A percentile compares a stretch with the other conserved stretches of the same genome.
phyloP scores from a whole-genome alignment of 1,140 invertebrate species.

The Xylocopa sonorina region DNA sequence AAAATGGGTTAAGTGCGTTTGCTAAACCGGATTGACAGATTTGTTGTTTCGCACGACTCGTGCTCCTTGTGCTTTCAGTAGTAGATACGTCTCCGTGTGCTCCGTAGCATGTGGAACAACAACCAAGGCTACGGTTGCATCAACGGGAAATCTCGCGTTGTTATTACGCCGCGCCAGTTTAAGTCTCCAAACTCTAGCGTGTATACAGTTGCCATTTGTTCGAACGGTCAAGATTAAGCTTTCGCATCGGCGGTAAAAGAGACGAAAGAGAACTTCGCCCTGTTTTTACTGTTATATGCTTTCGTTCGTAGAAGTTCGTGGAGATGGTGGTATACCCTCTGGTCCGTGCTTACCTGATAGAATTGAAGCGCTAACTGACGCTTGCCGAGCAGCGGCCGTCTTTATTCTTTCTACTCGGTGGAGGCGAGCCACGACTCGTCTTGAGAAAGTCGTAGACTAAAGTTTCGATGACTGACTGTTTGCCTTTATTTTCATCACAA shows the following conservation, averaged over 20 bases:
- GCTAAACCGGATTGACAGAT: constrained; percentile 26
- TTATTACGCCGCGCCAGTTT: constrained; percentile 10
- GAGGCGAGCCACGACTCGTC: constrained; percentile 4
- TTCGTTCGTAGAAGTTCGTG: background rate
- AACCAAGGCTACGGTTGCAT: no score
- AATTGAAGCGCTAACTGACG: background rate
- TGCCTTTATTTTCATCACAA: background rate
- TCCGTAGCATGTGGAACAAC: constrained; percentile 9
- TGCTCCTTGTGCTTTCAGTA: no score
- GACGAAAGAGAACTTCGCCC: no score
- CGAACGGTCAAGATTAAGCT: background rate
- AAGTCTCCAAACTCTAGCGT: background rate
- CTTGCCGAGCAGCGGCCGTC: background rate
- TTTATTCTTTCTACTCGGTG: constrained; percentile 39
- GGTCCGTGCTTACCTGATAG: constrained; percentile 7
- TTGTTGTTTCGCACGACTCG: constrained; percentile 22
- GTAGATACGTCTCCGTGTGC: background rate
- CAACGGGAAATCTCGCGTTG: constrained; percentile 22
- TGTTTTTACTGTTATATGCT: background rate
- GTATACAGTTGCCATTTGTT: background rate
- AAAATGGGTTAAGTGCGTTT: constrained; percentile 26
- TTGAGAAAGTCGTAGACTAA: constrained; percentile 13
- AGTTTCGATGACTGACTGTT: constrained; percentile 50
- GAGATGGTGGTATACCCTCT: background rate
- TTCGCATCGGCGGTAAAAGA: background rate